Evolutionary conservation across 2,797 vertebrate species (phyloP), one percentile per base, ranked within the genome.

Genomic region (Astyanax mexicanus): DNA sequence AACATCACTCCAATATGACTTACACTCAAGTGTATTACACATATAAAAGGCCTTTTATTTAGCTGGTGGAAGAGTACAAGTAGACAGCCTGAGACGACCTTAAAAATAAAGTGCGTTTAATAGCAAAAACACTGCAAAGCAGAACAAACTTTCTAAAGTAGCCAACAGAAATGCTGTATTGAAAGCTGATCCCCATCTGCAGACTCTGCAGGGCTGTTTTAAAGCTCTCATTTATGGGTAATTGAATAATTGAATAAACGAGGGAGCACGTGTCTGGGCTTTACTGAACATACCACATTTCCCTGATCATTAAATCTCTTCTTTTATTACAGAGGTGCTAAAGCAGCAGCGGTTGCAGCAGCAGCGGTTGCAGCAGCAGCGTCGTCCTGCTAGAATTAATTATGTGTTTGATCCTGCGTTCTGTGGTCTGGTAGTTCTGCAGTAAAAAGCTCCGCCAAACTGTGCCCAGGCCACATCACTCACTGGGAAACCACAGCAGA

Each of bases 151-250:
- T 52, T 9, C 49, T 23, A 23, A 52, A 9, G n/a, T n/a, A 19
- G 47, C 19, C 11, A 55, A 8, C 3, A 27, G 25, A 23, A 51
- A 51, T 5, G 19, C 7, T 21, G 47, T 23, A 52, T 49, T 52
- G 49, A 5, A 57, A 6, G 54, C 27, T 32, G 27, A 57, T 29
- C 54, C 25, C 38, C 62, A 71, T 15, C 47, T 47, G 27, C 58
- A 57, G 35, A 52, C 21, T n/a, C 40, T 1, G 45, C 57, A 74
- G 57, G 81, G 77, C 69, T 82, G 40, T 38, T 57, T 35, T 52
- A 21, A 32, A 35, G 51, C 52, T 37, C 17, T 58, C 47, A 23
- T 35, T 58, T 35, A 74, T 66, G 52, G 68, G 58, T 78, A 52
- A 68, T 51, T 57, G 35, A 67, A 47, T 47, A 67, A 72, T 60